A percentile compares a stretch with the other conserved stretches of the same genome.
Conservation (phyloP, 2,797 vertebrate species). For the Anguilla anguilla region DNA sequence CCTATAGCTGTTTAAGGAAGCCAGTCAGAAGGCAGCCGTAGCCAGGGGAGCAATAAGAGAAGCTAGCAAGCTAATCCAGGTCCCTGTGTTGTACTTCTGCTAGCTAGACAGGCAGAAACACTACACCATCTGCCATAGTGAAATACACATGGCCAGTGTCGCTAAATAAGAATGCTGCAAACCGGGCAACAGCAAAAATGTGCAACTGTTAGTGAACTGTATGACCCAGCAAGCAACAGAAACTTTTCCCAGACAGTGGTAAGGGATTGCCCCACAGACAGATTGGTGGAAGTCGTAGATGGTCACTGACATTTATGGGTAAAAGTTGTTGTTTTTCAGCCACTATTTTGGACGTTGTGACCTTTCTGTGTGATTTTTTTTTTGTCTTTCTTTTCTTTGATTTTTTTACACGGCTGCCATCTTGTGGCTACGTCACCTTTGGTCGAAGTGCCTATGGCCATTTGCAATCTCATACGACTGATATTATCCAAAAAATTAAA, state of each 20-base stretch:
- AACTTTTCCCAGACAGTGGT: background rate
- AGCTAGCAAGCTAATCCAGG: background rate
- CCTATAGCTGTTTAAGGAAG: background rate
- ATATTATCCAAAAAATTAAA: background rate
- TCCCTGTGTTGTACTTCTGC: background rate
- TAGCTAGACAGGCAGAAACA: background rate
- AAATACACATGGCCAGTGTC: background rate
- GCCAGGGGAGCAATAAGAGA: background rate
- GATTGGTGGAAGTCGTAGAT: background rate
- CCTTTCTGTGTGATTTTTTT: background rate
- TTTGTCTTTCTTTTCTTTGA: background rate
- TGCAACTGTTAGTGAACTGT: background rate
- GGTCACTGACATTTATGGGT: background rate
- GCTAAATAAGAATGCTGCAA: background rate
- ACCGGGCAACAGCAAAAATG: background rate
- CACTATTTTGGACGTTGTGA: background rate
- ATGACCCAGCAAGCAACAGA: background rate
- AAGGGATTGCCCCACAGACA: background rate
- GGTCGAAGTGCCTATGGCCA: background rate
- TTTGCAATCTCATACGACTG: background rate
- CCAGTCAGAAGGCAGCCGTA: background rate
- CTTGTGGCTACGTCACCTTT: slow-evolving; percentile 11
- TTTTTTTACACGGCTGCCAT: slow-evolving; percentile 6
- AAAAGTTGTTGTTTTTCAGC: background rate
- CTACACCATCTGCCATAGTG: background rate